phyloP scores from a whole-genome alignment of 2,797 vertebrate species.

The Tolypeutes matacus region DNA sequence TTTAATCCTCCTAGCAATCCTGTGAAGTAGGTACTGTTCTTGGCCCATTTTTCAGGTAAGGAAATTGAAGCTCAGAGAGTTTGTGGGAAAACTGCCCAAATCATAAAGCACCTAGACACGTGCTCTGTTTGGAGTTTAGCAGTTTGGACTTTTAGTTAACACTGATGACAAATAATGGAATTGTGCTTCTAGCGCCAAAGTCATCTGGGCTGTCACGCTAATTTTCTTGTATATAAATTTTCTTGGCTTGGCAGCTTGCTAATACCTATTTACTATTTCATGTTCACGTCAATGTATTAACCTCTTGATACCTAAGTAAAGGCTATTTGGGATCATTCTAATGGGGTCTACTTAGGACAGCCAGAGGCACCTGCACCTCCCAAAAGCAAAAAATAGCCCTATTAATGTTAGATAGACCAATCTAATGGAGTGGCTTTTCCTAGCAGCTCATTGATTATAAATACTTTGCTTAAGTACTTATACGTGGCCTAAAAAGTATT shows the following conservation, averaged over 20 bases:
- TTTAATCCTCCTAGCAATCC: neutral
- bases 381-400: neutral
- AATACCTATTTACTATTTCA: neutral
- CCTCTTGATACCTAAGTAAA: neutral
- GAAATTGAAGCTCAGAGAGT: neutral
- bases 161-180: fast-evolving
- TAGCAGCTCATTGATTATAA: conserved; percentile 49
- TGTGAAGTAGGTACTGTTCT: too few species aligned
- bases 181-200: neutral
- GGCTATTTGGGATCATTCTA: neutral
- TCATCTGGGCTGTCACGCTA: fast-evolving
- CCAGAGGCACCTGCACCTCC: neutral
- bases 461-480: conserved; percentile 15
- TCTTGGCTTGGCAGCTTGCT: neutral
- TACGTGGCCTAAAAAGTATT: neutral
- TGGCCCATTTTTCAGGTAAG: neutral
- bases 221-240: too few species aligned
- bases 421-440: conserved; percentile 40
- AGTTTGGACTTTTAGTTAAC: fast-evolving
- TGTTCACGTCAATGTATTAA: neutral
- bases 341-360: neutral
- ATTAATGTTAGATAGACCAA: neutral
- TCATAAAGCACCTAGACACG: neutral
- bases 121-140: fast-evolving
- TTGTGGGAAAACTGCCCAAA: neutral